Evolutionary conservation across 2,113 vertebrate species (phyloP).

Genomic region (Halcyon malimbica): DNA sequence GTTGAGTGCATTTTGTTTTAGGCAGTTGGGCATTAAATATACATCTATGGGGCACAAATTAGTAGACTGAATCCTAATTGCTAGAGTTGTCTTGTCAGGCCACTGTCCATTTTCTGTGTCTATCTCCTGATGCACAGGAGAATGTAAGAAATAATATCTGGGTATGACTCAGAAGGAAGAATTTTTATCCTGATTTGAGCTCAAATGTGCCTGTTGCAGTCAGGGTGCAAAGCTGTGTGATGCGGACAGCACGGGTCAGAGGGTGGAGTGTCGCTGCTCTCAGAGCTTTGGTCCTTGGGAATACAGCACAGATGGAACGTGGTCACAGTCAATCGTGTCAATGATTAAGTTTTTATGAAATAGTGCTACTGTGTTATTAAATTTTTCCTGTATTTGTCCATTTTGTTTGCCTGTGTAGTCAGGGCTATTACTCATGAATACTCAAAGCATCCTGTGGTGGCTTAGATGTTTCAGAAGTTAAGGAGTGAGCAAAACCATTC

Average conservation of each 20-base stretch:
- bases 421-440: neutral
- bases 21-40: neutral
- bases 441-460: neutral
- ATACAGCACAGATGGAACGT: neutral
- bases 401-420: neutral
- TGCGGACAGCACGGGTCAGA: fast-evolving
- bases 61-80: neutral
- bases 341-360: neutral
- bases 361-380: neutral
- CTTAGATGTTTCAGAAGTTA: neutral
- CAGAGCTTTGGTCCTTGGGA: neutral
- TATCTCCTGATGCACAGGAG: neutral
- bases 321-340: neutral
- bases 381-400: neutral
- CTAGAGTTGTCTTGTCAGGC: neutral
- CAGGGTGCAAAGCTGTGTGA: neutral
- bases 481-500: neutral
- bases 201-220: neutral
- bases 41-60: neutral
- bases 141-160: neutral
- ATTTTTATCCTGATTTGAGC: neutral
- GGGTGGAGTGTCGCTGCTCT: neutral
- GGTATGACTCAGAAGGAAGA: neutral
- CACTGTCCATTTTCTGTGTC: neutral
- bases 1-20: neutral